Evolutionary conservation across 2,888 invertebrate genomes (phyloP).

Genomic region (Tinea pellionella): DNA sequence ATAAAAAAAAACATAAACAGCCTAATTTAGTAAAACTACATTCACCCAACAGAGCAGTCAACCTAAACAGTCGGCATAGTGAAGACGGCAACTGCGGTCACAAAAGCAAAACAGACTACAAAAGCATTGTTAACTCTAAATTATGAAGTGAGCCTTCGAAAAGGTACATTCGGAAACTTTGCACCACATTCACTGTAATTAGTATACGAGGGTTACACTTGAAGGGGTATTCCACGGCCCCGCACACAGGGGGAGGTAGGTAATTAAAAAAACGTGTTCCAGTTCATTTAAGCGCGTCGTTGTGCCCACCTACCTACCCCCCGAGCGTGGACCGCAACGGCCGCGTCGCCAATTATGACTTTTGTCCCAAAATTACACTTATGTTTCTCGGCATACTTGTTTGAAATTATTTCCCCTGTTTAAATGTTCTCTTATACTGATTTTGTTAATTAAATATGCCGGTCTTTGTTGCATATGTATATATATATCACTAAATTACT

Average conservation of each 20-base stretch:
- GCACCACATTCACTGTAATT: neutral
- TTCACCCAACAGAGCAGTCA: too few species aligned
- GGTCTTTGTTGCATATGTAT: neutral
- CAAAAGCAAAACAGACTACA: too few species aligned
- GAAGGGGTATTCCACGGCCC: neutral
- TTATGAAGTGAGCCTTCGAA: too few species aligned
- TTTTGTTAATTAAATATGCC: neutral
- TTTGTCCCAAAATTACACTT: conserved; percentile 8
- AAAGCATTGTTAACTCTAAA: too few species aligned
- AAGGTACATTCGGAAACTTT: neutral
- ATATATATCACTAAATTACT: too few species aligned
- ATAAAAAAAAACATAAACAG: too few species aligned
- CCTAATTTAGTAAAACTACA: too few species aligned
- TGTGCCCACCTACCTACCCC: conserved; percentile 24
- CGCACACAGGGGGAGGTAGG: conserved; percentile 19
- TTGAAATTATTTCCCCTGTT: neutral
- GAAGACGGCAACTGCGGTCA: too few species aligned
- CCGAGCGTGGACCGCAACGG: conserved; percentile 15
- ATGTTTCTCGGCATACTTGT: neutral
- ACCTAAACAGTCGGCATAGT: too few species aligned
- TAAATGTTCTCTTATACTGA: neutral
- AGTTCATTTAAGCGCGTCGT: conserved; percentile 42
- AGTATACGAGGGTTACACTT: neutral
- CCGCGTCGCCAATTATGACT: conserved; percentile 6
- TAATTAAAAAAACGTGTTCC: conserved; percentile 67